These are phyloP conservation scores for Thaumetopoea pityocampa DNA, from an alignment of 1,140 invertebrate genomes.

Conservation along the genomic window DNA sequence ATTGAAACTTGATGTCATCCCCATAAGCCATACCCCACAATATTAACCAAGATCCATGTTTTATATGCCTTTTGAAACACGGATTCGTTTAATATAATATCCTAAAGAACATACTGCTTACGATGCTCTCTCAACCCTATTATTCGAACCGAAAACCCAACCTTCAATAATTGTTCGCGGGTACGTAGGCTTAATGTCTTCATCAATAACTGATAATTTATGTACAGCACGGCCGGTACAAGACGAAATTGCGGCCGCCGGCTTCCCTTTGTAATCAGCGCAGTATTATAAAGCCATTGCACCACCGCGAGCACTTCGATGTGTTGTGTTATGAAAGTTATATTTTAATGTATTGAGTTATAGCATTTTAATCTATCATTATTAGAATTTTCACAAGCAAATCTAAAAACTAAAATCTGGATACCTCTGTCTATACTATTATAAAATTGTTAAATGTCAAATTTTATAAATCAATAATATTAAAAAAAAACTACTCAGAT, in stretches of 20 bases:
- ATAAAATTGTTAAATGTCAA: too few relatives aligned
- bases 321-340: constrained; percentile 57
- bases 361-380: constrained; percentile 26
- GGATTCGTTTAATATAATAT: too few relatives aligned
- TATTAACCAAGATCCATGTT: too few relatives aligned
- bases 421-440: too few relatives aligned
- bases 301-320: constrained; percentile 55
- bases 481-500: too few relatives aligned
- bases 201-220: constrained; percentile 76
- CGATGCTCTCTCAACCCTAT: constrained; percentile 3
- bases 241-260: constrained; percentile 73
- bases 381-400: too few relatives aligned
- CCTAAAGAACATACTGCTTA: too few relatives aligned
- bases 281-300: constrained; percentile 71
- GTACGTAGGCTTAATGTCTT: constrained; percentile 65
- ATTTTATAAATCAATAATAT: too few relatives aligned
- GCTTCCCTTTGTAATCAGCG: constrained; percentile 73
- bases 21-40: too few relatives aligned
- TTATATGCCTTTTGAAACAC: too few relatives aligned
- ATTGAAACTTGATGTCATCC: too few relatives aligned
- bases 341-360: constrained; percentile 47
- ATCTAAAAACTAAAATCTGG: too few relatives aligned
- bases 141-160: constrained; percentile 23
- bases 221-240: constrained; percentile 69
- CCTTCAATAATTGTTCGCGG: constrained; percentile 45